phyloP scores from a whole-genome alignment of 2,888 invertebrate species.

The Mythimna vitellina region DNA sequence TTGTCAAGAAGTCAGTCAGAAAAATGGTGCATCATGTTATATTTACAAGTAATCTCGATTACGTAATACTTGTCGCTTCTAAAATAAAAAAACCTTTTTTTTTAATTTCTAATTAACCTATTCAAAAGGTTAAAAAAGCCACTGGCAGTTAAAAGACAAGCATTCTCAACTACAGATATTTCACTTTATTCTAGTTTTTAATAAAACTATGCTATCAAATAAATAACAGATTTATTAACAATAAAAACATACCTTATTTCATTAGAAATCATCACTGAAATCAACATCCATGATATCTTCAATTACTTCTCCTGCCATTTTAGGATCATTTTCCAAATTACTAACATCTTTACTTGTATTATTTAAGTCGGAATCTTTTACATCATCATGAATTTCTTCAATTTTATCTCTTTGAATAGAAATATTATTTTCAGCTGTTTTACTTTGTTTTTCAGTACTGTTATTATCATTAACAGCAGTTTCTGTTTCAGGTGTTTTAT shows the following conservation, averaged over 20 bases:
- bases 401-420: conserved; percentile 1
- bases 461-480: conserved; percentile 3
- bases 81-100: too few species aligned
- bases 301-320: conserved; percentile 12
- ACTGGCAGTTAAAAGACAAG: too few species aligned
- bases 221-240: conserved; percentile 48
- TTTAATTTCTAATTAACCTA: too few species aligned
- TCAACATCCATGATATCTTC: conserved; percentile 83
- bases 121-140: too few species aligned
- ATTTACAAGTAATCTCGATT: too few species aligned
- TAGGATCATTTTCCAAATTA: conserved; percentile 19
- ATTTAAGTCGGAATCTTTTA: neutral
- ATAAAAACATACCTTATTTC: neutral
- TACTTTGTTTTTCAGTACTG: conserved; percentile 18
- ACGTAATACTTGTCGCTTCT: too few species aligned
- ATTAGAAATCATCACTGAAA: conserved; percentile 82
- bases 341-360: neutral
- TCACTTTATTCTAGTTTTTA: neutral
- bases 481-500: neutral
- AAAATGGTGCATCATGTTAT: too few species aligned
- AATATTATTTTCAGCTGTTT: conserved; percentile 1
- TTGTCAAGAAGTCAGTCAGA: too few species aligned
- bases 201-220: conserved; percentile 26
- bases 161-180: too few species aligned
- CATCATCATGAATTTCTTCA: conserved; percentile 2